Evolutionary conservation across 1,140 invertebrate species (phyloP), one percentile per base, ranked within the genome.

Genomic region (Armadillidium nasatum): DNA sequence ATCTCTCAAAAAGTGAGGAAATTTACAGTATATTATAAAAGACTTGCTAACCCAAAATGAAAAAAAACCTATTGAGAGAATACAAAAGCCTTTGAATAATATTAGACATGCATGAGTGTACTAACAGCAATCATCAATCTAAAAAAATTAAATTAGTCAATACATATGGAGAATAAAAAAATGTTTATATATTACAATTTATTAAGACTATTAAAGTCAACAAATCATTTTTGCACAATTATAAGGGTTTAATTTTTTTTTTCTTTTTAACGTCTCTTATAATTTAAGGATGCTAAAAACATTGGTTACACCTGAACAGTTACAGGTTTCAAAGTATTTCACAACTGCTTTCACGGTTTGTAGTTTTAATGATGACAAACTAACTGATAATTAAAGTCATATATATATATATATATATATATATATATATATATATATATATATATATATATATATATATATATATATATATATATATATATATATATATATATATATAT

Each of bases 401-500:
- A 7, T 60, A 50, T 60, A 60, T 60, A 60, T 60, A 60, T 50
- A 60, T 60, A 60, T 60, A 19, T 60, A 60, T 50, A 60, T 60
- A 60, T 60, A 60, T 60, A 60, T 60, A 60, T 50, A 60, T 60
- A 60, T 60, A 60, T 60, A 60, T 60, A 60, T 60, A 60, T 60
- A 60, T 60, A 60, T 60, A 60, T 60, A 60, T 60, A 60, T 60
- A 60, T 60, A 60, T 60, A 60, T 60, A 60, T 60, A 60, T 60
- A 60, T 60, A 60, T 50, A 60, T 60, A 60, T 60, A 60, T 60
- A 60, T 60, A 19, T 60, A 19, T 60, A 19, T 60, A 60, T 15
- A 60, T 60, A 13, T 60, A 15, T 60, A 60, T 19, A 15, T 60
- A 60, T 60, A 60, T 60, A 60, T 60, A 60, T 60, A 60, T 60